These are phyloP conservation scores for Lepidonotus clava DNA, from an alignment of 2,888 invertebrate species.

Conservation along the genomic window DNA sequence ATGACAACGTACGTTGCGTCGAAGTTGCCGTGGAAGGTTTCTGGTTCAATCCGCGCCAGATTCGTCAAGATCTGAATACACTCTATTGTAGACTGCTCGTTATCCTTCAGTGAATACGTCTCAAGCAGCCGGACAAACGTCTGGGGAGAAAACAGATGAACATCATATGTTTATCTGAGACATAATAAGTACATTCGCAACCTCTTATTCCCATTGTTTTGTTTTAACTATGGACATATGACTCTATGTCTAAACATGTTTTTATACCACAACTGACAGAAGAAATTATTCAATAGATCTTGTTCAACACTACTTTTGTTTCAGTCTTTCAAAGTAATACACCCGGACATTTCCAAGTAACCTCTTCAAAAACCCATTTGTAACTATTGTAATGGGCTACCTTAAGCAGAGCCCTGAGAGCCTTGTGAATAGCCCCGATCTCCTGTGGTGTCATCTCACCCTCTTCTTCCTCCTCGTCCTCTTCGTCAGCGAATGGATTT, in stretches of 20 bases:
- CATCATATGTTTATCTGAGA: no score
- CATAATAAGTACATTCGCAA: no score
- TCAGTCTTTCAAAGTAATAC: not conserved
- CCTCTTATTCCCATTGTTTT: no score
- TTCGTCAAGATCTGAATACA: slow-evolving; percentile 77
- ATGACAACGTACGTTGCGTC: slow-evolving; percentile 3
- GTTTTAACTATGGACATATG: no score
- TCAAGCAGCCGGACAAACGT: slow-evolving; percentile 72
- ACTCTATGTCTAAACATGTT: no score
- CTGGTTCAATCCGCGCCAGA: slow-evolving; percentile 65
- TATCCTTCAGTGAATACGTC: slow-evolving; percentile 80
- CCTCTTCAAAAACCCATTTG: not conserved
- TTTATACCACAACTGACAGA: no score
- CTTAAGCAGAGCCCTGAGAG: slow-evolving; percentile 73
- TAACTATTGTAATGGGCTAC: not conserved
- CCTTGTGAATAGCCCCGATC: slow-evolving; percentile 75
- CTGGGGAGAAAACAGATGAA: slow-evolving; percentile 14
- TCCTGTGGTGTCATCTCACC: slow-evolving; percentile 74
- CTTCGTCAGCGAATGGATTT: slow-evolving; percentile 59
- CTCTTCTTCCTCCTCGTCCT: slow-evolving; percentile 69
- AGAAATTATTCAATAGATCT: no score
- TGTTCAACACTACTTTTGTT: no score
- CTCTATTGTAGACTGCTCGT: slow-evolving; percentile 80
- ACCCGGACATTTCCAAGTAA: not conserved
- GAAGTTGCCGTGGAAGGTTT: slow-evolving; percentile 55